Evolutionary conservation across 2,797 vertebrate species (phyloP).

Genomic region (Poecilia gillii): DNA sequence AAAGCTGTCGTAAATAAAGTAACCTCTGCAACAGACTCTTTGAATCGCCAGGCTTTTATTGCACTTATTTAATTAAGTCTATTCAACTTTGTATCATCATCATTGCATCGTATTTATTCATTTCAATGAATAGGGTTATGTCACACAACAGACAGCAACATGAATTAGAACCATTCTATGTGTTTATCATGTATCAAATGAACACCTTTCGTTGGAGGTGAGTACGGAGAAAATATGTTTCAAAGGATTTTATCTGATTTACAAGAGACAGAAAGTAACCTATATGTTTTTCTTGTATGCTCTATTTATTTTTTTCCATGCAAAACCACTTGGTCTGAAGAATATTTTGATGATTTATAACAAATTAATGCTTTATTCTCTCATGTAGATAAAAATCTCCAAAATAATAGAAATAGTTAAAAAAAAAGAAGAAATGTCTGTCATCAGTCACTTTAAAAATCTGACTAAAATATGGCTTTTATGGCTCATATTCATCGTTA

Average conservation of each 20-base stretch:
- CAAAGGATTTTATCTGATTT: not conserved
- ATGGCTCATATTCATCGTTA: not conserved
- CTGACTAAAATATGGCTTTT: not conserved
- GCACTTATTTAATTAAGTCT: slow-evolving; percentile 19
- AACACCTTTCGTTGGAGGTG: not conserved
- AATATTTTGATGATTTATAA: not conserved
- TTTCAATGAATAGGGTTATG: slow-evolving; percentile 18
- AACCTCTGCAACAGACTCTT: slow-evolving; percentile 8
- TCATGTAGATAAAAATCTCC: not conserved
- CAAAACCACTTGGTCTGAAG: not conserved
- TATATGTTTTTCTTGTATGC: not conserved
- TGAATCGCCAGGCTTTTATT: slow-evolving; percentile 23
- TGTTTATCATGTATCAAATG: slow-evolving; percentile 12
- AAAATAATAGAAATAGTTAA: not conserved
- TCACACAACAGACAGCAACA: not conserved
- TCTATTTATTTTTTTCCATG: not conserved
- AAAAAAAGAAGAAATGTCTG: not conserved
- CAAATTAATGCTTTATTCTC: not conserved
- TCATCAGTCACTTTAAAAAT: not conserved
- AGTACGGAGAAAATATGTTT: not conserved
- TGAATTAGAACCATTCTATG: slow-evolving; percentile 22
- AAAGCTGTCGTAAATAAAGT: slow-evolving; percentile 10
- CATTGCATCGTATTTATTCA: slow-evolving; percentile 25
- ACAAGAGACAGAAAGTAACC: not conserved
- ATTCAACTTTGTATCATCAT: slow-evolving; percentile 10